phyloP scores from a whole-genome alignment of 1,140 invertebrate species.

The Drosophila prosaltans region DNA sequence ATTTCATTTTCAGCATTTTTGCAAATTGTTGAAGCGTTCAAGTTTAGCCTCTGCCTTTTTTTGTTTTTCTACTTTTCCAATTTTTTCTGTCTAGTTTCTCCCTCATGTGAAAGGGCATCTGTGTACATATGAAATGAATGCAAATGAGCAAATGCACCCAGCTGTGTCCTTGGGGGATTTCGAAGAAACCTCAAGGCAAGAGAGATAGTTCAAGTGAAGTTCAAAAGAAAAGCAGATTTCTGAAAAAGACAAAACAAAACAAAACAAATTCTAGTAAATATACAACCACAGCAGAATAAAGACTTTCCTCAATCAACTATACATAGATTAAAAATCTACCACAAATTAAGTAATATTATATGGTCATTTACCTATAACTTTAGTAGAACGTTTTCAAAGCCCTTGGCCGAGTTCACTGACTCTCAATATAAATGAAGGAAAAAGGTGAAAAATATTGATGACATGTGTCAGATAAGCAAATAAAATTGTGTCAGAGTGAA shows the following conservation, averaged over 20 bases:
- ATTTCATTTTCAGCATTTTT: constrained; percentile 58
- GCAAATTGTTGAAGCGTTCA: constrained; percentile 65
- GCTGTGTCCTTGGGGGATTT: neutral
- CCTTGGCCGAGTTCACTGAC: neutral
- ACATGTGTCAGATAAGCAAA: constrained; percentile 4
- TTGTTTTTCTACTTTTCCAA: constrained; percentile 17
- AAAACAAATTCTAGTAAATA: too few species aligned
- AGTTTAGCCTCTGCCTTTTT: constrained; percentile 34
- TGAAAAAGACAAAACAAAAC: too few species aligned
- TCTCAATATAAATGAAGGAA: neutral
- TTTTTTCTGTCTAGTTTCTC: constrained; percentile 38
- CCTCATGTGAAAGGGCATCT: constrained; percentile 32
- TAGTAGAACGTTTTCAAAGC: neutral
- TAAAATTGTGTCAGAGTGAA: constrained; percentile 2
- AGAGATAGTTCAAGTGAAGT: too few species aligned
- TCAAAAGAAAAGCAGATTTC: too few species aligned
- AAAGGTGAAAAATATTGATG: constrained; percentile 3
- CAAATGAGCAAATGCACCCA: neutral
- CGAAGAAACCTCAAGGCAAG: too few species aligned
- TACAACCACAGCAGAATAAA: too few species aligned
- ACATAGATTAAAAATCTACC: too few species aligned
- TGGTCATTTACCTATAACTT: too few species aligned
- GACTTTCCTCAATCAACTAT: too few species aligned
- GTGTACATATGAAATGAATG: constrained; percentile 8
- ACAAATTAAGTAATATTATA: too few species aligned